phyloP scores from a whole-genome alignment of 1,140 invertebrate species.

The Acromyrmex echinatior region DNA sequence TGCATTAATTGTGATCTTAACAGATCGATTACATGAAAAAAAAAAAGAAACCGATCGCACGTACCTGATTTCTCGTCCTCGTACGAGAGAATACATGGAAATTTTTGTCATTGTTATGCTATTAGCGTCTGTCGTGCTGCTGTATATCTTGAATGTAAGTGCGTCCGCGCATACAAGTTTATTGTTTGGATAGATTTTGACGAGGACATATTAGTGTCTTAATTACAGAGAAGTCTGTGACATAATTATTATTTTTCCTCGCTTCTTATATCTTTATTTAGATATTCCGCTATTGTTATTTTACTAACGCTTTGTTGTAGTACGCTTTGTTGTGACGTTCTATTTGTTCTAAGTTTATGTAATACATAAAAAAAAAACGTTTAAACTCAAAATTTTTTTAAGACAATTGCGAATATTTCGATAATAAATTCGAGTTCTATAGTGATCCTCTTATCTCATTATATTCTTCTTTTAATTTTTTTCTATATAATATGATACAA shows the following conservation, averaged over 20 bases:
- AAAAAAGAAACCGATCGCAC: slow-evolving; percentile 29
- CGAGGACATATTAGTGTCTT: neutral
- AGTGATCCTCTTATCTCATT: neutral
- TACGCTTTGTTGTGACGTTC: neutral
- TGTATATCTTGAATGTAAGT: slow-evolving; percentile 38
- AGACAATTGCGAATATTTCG: neutral
- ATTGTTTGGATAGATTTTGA: slow-evolving; percentile 33
- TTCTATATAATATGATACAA: neutral
- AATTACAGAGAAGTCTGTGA: neutral
- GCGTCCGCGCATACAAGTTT: slow-evolving; percentile 5
- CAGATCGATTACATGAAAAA: neutral
- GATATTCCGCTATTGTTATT: neutral
- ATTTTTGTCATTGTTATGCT: slow-evolving; percentile 50
- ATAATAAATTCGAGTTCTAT: neutral
- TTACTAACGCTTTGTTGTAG: neutral
- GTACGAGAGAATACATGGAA: slow-evolving; percentile 22
- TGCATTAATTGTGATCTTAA: neutral
- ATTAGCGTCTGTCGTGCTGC: neutral
- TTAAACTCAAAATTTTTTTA: neutral
- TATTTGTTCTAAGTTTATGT: neutral
- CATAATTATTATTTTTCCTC: neutral
- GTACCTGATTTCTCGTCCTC: slow-evolving; percentile 50
- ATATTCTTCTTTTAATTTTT: neutral
- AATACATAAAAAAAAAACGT: slow-evolving; percentile 4
- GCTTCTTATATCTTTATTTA: neutral